These are phyloP conservation scores for Xenopus laevis DNA, from an alignment of 2,113 vertebrate species.

Conservation along the genomic window DNA sequence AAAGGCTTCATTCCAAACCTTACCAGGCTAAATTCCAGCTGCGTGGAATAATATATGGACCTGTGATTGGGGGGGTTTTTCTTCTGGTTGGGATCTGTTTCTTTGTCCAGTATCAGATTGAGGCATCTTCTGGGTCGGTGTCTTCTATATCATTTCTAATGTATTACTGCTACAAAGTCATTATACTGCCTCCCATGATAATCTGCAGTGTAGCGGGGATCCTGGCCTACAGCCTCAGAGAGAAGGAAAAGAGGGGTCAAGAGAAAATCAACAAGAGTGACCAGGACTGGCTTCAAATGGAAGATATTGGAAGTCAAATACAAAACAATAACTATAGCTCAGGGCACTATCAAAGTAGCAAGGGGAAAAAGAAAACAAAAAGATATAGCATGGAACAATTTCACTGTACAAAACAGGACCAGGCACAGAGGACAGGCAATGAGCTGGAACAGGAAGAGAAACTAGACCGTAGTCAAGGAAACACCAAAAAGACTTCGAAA, in stretches of 20 bases:
- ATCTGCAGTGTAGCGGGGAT: conserved; percentile 63
- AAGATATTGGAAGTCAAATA: not conserved
- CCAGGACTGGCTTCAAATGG: not conserved
- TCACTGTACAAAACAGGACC: no score
- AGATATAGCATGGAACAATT: no score
- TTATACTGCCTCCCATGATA: conserved; percentile 73
- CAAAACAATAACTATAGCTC: no score
- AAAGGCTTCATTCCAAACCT: not conserved
- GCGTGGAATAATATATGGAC: conserved; percentile 60
- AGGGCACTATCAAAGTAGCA: no score
- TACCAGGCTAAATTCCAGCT: conserved; percentile 59
- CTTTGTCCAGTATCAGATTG: conserved; percentile 81
- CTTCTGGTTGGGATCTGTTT: conserved; percentile 60
- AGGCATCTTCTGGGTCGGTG: conserved; percentile 50
- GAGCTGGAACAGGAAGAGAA: no score
- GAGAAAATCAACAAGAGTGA: not conserved
- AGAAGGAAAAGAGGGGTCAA: conserved; percentile 47
- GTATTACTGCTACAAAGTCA: conserved; percentile 76
- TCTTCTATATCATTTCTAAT: conserved; percentile 62
- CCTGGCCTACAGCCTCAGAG: conserved; percentile 69
- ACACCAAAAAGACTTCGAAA: conserved; percentile 41
- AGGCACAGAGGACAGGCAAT: no score
- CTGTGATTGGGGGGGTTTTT: conserved; percentile 60
- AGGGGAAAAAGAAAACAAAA: no score
- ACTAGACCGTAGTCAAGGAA: not conserved